A percentile compares a stretch with the other conserved stretches of the same genome.
These are phyloP conservation scores for Percina caprodes DNA, from an alignment of 2,113 vertebrate genomes.

Conservation along the genomic window DNA sequence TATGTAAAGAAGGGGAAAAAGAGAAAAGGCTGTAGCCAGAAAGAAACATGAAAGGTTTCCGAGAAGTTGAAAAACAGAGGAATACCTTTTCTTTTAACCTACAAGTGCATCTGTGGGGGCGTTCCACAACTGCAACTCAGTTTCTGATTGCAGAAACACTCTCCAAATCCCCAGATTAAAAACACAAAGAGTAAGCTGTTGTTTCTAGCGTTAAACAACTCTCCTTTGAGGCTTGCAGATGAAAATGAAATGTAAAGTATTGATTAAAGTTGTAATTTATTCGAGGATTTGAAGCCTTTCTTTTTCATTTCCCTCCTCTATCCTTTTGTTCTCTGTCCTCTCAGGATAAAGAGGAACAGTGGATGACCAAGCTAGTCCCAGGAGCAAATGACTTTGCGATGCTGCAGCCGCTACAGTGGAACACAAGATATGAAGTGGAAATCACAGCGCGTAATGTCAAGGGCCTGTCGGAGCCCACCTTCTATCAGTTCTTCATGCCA, in stretches of 20 bases:
- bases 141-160: not conserved
- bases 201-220: conserved; percentile 24
- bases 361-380: conserved; percentile 95
- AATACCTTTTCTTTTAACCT: conserved; percentile 28
- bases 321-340: conserved; percentile 13
- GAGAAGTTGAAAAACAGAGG: conserved; percentile 11
- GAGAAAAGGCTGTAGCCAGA: conserved; percentile 10
- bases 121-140: not conserved
- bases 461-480: conserved; percentile 95
- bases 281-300: not conserved
- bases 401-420: conserved; percentile 96
- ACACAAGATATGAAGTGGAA: conserved; percentile 96
- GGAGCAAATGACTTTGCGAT: conserved; percentile 94
- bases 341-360: conserved; percentile 98
- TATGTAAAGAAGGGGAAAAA: not conserved
- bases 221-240: conserved; percentile 5
- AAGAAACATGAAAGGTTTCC: conserved; percentile 2
- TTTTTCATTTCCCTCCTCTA: not conserved
- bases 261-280: conserved; percentile 1
- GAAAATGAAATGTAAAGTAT: conserved; percentile 6
- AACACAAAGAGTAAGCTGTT: conserved; percentile 33
- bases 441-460: conserved; percentile 96
- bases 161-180: conserved; percentile 48
- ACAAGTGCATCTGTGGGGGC: conserved; percentile 13
- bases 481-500: conserved; percentile 98